Evolutionary conservation across 1,140 invertebrate species (phyloP), one percentile per base, ranked within the genome.

Genomic region (Rhopalosiphum padi): DNA sequence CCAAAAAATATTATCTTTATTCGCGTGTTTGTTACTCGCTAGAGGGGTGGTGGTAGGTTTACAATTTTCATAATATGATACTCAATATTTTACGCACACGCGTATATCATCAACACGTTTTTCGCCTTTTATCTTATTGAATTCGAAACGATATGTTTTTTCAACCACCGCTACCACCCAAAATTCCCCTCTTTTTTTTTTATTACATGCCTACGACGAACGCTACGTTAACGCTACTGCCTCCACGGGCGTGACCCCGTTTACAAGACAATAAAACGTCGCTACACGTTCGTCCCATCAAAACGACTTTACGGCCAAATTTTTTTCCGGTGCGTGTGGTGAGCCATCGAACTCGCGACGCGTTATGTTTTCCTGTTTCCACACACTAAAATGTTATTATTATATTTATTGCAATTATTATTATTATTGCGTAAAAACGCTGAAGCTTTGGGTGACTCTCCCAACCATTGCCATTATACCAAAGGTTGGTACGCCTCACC

Each of bases 81-180:
- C 90, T 51, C 68, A 51, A 83, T 91, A 91, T 91, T 91, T 83
- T 83, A 82, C 82, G 11, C 68, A 48, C 37, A 41, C 51, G 55
- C 77, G 37, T 86, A 37, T 86, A 85, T 53, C 82, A 85, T 92
- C 77, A 85, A 85, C 68, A n/a, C 53, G 25, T 43, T 90, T 93
- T 85, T 51, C 48, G n/a, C 82, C 82, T 93, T 93, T 93, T 93
- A 93, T 93, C 82, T 93, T 85, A 85, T 85, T 55, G 91, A 93
- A 93, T 93, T 53, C 91, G 22, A 41, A 48, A 86, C 77, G 23
- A 23, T 53, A 41, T 55, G 22, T 85, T 51, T 51, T n/a, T 51
- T 46, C 25, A 43, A 25, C 60, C 89, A 18, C n/a, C 11, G 22
- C 6, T n/a, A 0, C 11, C 41, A 21, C 37, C 35, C 35, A 55